phyloP scores from a whole-genome alignment of 2,797 vertebrate genomes.

The Tenualosa ilisha region DNA sequence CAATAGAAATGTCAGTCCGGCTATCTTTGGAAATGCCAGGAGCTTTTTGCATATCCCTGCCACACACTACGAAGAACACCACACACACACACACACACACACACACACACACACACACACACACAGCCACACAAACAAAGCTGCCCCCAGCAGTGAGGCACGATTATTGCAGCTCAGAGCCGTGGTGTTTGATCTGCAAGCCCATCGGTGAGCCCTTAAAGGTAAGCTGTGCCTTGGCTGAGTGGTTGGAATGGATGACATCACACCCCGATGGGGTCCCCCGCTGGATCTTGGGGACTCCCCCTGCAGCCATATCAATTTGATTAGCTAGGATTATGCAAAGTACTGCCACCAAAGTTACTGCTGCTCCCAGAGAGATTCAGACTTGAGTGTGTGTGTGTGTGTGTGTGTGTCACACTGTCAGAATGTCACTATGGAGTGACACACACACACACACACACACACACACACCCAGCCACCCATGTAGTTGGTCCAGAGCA shows the following conservation, averaged over 20 bases:
- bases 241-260: slow-evolving; percentile 89
- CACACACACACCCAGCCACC: not conserved
- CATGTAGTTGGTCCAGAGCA: no score
- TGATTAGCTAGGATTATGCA: slow-evolving; percentile 87
- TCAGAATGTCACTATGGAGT: not conserved
- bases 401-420: not conserved
- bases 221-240: slow-evolving; percentile 80
- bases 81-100: slow-evolving; percentile 40
- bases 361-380: not conserved
- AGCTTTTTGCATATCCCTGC: slow-evolving; percentile 90
- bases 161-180: slow-evolving; percentile 82
- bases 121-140: slow-evolving; percentile 36
- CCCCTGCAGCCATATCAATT: slow-evolving; percentile 79
- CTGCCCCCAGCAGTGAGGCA: slow-evolving; percentile 85
- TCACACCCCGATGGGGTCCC: slow-evolving; percentile 85
- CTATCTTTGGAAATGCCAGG: slow-evolving; percentile 97
- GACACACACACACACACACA: not conserved
- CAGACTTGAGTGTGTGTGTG: not conserved
- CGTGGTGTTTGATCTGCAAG: slow-evolving; percentile 75
- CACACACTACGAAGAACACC: slow-evolving; percentile 48
- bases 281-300: slow-evolving; percentile 67
- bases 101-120: slow-evolving; percentile 23
- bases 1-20: slow-evolving; percentile 92
- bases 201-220: slow-evolving; percentile 93
- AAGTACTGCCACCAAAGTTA: slow-evolving; percentile 57